These are phyloP conservation scores for Rattus norvegicus DNA, from an alignment of 2,113 vertebrate genomes.

Conservation along the genomic window GRCr8 NC_086027.1:69540001-69540500, in stretches of 20 bases:
- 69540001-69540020: slow-evolving; percentile 23
- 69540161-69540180: not conserved
- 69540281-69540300: slow-evolving; percentile 4
- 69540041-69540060: not conserved
- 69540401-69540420: not conserved
- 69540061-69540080: not conserved
- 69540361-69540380: not conserved
- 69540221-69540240: not conserved
- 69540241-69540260: not conserved
- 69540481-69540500: not conserved
- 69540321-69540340: slow-evolving; percentile 21
- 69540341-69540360: not conserved
- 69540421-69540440: not conserved
- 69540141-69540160: slow-evolving; percentile 41
- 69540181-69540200: not conserved
- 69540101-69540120: not conserved
- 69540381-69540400: not conserved
- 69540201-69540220: slow-evolving; percentile 26
- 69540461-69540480: not conserved
- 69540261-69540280: not conserved
- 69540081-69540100: not conserved
- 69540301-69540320: slow-evolving; percentile 8
- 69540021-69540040: slow-evolving; percentile 14
- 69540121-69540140: not conserved
- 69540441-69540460: not conserved